Evolutionary conservation across 2,888 invertebrate species (phyloP).

Genomic region (Zelleria hepariella): DNA sequence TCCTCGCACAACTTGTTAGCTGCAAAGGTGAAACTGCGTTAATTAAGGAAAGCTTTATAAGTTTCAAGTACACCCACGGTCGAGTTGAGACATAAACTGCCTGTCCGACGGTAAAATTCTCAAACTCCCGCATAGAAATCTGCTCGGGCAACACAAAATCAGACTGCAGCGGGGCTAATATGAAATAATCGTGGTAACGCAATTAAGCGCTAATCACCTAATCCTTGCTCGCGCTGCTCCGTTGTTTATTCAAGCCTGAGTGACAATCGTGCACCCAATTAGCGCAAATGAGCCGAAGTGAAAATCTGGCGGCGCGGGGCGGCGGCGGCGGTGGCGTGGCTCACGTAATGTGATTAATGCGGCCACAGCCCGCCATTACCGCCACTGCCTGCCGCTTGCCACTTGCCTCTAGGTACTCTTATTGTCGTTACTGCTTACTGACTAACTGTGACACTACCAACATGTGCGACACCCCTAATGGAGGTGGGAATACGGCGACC

Average conservation of each 20-base stretch:
- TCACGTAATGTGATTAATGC: conserved; percentile 60
- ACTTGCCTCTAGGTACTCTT: neutral
- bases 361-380: conserved; percentile 53
- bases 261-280: conserved; percentile 71
- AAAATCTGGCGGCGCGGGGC: conserved; percentile 58
- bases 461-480: neutral
- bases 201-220: conserved; percentile 71
- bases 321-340: conserved; percentile 29
- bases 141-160: conserved; percentile 51
- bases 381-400: neutral
- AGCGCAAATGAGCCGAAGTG: conserved; percentile 71
- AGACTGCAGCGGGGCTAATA: conserved; percentile 53
- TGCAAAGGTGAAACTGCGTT: conserved; percentile 27
- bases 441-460: neutral
- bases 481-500: neutral
- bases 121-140: conserved; percentile 24
- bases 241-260: conserved; percentile 72
- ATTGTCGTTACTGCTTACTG: neutral
- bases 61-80: neutral
- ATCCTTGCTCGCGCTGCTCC: conserved; percentile 64
- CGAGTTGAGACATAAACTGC: neutral
- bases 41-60: neutral
- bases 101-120: neutral
- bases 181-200: conserved; percentile 68
- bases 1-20: conserved; percentile 63